Conservation (phyloP, 2,888 invertebrate genomes). For the Chloroclystis v-ata region DNA sequence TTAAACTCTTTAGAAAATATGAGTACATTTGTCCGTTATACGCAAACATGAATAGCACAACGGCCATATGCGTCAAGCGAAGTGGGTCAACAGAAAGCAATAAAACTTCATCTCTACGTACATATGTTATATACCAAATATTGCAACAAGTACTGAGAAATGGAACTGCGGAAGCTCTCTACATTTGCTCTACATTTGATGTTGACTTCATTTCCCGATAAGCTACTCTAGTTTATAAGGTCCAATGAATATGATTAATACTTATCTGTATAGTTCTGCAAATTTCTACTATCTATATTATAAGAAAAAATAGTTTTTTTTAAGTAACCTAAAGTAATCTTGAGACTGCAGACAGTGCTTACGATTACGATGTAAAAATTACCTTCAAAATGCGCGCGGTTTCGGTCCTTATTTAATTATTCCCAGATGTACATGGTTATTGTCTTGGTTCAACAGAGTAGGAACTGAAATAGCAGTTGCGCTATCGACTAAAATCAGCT, state of each 20-base stretch:
- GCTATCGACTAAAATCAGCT: no score
- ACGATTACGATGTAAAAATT: no score
- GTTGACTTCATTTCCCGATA: constrained; percentile 17
- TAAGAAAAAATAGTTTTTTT: no score
- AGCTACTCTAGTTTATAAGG: background rate
- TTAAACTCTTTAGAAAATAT: constrained; percentile 3
- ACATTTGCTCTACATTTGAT: background rate
- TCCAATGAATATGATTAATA: background rate
- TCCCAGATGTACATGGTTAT: no score
- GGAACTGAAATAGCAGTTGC: no score
- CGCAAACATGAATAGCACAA: constrained; percentile 26
- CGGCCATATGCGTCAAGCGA: constrained; percentile 37
- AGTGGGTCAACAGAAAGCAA: constrained; percentile 41
- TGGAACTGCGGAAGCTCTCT: constrained; percentile 9
- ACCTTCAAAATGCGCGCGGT: no score
- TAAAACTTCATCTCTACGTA: constrained; percentile 26
- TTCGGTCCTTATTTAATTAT: no score
- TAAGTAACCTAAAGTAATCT: no score
- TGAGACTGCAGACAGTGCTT: no score
- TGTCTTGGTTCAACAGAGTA: no score
- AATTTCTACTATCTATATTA: no score
- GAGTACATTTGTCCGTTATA: constrained; percentile 10
- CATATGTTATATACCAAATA: constrained; percentile 15
- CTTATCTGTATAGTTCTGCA: no score
- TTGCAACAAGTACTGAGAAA: constrained; percentile 13